Evolutionary conservation across 2,888 invertebrate species (phyloP).

Genomic region (Agrotis puta): DNA sequence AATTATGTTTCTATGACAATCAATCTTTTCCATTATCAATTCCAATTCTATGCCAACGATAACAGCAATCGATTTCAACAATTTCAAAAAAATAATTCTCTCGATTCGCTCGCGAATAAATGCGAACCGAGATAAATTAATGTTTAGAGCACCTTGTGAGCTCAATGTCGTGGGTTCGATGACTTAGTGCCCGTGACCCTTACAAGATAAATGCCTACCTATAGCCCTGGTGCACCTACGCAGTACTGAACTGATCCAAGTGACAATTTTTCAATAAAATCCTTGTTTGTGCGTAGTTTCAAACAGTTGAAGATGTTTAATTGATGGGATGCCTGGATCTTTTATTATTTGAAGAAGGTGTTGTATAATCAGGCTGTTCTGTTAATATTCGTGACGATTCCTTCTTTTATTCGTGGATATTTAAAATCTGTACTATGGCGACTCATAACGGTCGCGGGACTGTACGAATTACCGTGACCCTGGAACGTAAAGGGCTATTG

Average conservation of each 20-base stretch:
- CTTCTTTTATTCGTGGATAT: no score
- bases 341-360: conserved; percentile 9
- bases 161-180: conserved; percentile 72
- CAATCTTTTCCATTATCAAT: background rate
- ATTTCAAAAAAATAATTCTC: conserved; percentile 41
- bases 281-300: conserved; percentile 28
- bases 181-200: conserved; percentile 69
- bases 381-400: no score
- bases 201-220: conserved; percentile 62
- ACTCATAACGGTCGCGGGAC: no score
- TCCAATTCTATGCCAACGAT: background rate
- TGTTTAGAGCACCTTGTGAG: conserved; percentile 70
- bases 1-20: no score
- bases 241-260: conserved; percentile 35
- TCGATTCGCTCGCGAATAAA: conserved; percentile 33
- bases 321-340: background rate
- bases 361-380: background rate
- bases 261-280: conserved; percentile 61
- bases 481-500: no score
- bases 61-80: background rate
- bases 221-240: conserved; percentile 56
- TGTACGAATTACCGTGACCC: no score
- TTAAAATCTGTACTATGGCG: no score
- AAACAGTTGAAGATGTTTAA: conserved; percentile 31
- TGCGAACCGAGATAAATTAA: conserved; percentile 61